Base-by-base conservation (phyloP, 2,888 invertebrate species). In the Abrostola tripartita region DNA sequence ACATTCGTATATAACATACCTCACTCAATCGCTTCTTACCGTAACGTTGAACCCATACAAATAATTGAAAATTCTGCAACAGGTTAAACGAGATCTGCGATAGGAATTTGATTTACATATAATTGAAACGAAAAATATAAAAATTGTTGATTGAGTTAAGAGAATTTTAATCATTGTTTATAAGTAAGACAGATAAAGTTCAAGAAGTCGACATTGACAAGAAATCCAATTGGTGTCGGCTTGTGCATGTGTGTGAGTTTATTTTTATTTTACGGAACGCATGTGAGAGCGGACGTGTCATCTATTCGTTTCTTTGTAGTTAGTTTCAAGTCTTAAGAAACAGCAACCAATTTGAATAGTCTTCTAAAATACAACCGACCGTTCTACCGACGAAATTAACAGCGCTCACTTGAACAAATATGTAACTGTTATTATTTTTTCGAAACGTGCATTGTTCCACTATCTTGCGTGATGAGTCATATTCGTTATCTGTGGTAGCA, bases 281-380 rank as follows among this genome's bases (percentile, higher is more conserved):
- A 86, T 85, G 85, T 87, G 88, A 84, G 86, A 90, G 88, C 91
- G 90, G 89, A 90, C 90, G 89, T 89, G 86, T 87, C 87, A 81
- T 85, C 82, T 77, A 82, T 80, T 81, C 76, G 73, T 85, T 88
- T 85, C 79, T 89, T 90, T 89, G 86, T 89, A 81, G 83, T 84
- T 76, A 75, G 70, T 61, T 76, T 66, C 59, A 52, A 72, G 57
- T 59, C 71, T 68, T 65, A 65, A 58, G 63, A 64, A 68, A 68
- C 56, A 57, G 56, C 59, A 49, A 57, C 59, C 56, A 52, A 61
- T 55, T 77, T 61, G 63, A 68, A 42, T 49, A 65, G 67, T 65
- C 61, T 65, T 64, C 61, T 52, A 61, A 71, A 58, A 70, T 55
- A 49, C 38, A 54, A 50, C 44, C 9, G 36, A 9, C 10, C 36